Evolutionary conservation across 2,888 invertebrate genomes (phyloP).

Genomic region (Drosophila diplacantha): DNA sequence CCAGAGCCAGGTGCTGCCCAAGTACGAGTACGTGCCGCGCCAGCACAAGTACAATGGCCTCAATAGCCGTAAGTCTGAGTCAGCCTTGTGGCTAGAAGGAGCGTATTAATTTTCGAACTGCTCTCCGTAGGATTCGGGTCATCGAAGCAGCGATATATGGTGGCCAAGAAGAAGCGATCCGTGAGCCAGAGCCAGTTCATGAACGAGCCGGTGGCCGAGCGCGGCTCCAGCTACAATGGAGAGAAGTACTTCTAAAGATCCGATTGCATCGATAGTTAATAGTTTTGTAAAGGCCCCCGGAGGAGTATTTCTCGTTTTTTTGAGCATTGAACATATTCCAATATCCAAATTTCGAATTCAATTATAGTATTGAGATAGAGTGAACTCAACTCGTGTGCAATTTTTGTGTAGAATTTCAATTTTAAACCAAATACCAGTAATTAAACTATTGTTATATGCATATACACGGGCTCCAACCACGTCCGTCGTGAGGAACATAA

Average conservation of each 20-base stretch:
- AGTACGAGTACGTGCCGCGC: constrained; percentile 74
- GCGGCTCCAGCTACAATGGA: constrained; percentile 66
- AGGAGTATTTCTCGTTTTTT: constrained; percentile 32
- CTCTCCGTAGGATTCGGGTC: constrained; percentile 60
- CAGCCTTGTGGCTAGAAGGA: fast-evolving
- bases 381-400: constrained; percentile 58
- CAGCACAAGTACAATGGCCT: constrained; percentile 71
- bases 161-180: constrained; percentile 77
- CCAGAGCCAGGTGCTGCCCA: constrained; percentile 73
- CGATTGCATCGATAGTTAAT: constrained; percentile 21
- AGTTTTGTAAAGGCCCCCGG: constrained; percentile 18
- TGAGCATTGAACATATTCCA: constrained; percentile 30
- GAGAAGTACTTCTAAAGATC: constrained; percentile 72
- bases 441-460: constrained; percentile 39
- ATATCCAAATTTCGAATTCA: constrained; percentile 30
- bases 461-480: constrained; percentile 28
- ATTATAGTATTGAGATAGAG: constrained; percentile 35
- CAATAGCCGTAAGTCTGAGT: constrained; percentile 71
- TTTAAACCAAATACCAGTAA: constrained; percentile 35
- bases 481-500: constrained; percentile 52
- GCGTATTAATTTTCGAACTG: not conserved
- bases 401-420: constrained; percentile 59
- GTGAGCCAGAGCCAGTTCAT: constrained; percentile 68
- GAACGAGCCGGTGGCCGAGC: constrained; percentile 69
- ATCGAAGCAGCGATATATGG: constrained; percentile 77